These are phyloP conservation scores for Leptinotarsa rubiginosa DNA, from an alignment of 2,888 invertebrate species.

Conservation along the genomic window DNA sequence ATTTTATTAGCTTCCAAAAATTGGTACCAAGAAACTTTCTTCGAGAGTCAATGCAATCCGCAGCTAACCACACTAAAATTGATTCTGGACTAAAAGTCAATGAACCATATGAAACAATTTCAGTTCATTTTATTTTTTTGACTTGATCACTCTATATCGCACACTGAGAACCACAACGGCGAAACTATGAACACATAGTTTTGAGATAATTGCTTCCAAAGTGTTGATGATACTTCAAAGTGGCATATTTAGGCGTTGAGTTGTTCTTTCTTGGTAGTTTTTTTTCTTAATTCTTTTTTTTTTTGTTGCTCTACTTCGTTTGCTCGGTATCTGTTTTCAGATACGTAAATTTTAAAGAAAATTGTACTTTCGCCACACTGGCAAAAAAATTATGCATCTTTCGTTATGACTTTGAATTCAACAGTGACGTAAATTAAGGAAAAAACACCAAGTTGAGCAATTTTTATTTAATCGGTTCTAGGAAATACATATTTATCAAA, in stretches of 20 bases:
- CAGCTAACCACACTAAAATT: too few species aligned
- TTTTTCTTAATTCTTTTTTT: not conserved
- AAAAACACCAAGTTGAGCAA: conserved; percentile 1
- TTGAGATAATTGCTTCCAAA: not conserved
- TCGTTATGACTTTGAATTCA: not conserved
- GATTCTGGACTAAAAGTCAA: too few species aligned
- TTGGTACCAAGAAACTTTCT: too few species aligned
- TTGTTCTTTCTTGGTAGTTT: not conserved
- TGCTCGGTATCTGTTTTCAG: too few species aligned
- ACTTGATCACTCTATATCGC: not conserved
- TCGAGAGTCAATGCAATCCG: too few species aligned
- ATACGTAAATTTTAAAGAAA: too few species aligned
- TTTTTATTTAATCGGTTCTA: not conserved
- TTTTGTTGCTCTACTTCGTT: not conserved
- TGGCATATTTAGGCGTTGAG: conserved; percentile 1
- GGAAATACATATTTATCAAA: too few species aligned
- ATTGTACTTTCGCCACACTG: not conserved
- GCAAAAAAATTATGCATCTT: not conserved
- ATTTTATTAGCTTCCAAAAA: too few species aligned
- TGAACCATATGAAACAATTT: too few species aligned
- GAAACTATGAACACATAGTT: conserved; percentile 3
- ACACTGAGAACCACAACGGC: not conserved
- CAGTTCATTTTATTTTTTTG: too few species aligned
- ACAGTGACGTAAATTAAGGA: not conserved
- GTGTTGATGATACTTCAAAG: conserved; percentile 2